Evolutionary conservation across 2,797 vertebrate species (phyloP).

Genomic region (Gobio occitaniae): DNA sequence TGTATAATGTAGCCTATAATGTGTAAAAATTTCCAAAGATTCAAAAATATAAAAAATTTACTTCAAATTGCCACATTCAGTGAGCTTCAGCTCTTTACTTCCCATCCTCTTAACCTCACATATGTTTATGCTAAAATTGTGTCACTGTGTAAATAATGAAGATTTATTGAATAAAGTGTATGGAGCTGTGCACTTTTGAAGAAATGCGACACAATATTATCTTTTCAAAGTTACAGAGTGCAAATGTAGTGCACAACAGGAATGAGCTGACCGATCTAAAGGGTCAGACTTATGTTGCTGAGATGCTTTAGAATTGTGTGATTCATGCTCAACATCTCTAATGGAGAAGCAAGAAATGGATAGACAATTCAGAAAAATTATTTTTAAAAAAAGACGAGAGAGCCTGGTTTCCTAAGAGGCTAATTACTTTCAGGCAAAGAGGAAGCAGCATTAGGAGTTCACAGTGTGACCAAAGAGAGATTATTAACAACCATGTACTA

Average conservation of each 20-base stretch:
- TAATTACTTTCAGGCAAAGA: conserved; percentile 76
- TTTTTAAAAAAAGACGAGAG: conserved; percentile 20
- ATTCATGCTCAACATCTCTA: neutral
- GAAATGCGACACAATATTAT: neutral
- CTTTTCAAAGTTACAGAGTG: neutral
- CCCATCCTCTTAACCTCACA: neutral
- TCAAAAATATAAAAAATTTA: rapidly evolving
- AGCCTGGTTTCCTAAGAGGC: conserved; percentile 67
- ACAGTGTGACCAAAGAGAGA: conserved; percentile 65
- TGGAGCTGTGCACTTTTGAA: neutral
- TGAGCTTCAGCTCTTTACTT: neutral
- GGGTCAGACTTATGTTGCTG: neutral
- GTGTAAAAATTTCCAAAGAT: neutral
- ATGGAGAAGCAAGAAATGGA: conserved; percentile 26
- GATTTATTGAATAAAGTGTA: neutral
- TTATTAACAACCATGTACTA: conserved; percentile 73
- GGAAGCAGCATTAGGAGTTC: conserved; percentile 73
- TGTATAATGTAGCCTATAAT: neutral
- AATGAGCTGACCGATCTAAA: neutral
- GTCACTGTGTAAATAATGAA: neutral
- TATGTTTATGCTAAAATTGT: neutral
- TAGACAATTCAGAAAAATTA: conserved; percentile 23
- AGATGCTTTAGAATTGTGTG: neutral
- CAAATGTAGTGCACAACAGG: neutral
- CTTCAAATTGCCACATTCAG: neutral